Percentiles rank a stretch among this genome's conserved stretches.
phyloP scores from a whole-genome alignment of 2,797 vertebrate genomes.

The Phataginus tricuspis region DNA sequence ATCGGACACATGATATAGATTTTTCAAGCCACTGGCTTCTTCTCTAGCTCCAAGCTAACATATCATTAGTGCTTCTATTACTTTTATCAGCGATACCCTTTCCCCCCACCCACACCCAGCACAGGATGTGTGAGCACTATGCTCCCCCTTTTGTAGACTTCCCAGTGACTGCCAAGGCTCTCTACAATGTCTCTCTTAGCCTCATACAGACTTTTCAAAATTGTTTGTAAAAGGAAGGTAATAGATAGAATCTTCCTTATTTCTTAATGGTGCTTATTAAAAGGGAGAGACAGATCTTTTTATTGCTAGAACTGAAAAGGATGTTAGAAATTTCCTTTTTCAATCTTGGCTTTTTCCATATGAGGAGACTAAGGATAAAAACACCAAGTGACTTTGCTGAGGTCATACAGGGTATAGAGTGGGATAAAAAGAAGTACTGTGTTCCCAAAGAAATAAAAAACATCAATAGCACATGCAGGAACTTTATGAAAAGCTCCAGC shows the following conservation, averaged over 20 bases:
- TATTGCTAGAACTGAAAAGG: background rate
- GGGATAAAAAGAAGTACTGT: background rate
- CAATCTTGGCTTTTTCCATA: background rate
- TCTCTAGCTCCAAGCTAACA: background rate
- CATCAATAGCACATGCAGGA: background rate
- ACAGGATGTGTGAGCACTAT: background rate
- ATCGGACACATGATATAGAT: background rate
- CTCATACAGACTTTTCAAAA: background rate
- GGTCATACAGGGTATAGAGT: background rate
- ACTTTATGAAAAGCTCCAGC: background rate
- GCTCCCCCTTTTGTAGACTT: background rate
- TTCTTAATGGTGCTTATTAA: background rate
- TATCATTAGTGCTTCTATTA: background rate
- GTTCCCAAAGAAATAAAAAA: background rate
- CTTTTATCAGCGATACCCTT: background rate
- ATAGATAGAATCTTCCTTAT: background rate
- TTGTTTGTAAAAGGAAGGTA: background rate
- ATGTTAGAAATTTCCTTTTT: background rate
- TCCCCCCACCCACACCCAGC: background rate
- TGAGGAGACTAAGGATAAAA: background rate
- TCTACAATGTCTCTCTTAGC: background rate
- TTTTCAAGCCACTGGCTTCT: background rate
- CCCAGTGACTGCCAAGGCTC: background rate
- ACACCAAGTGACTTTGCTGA: background rate
- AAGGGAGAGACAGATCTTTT: background rate